Conservation (phyloP, 53 echinoderm and acorn worm genomes). For the Luidia sarsii region DNA sequence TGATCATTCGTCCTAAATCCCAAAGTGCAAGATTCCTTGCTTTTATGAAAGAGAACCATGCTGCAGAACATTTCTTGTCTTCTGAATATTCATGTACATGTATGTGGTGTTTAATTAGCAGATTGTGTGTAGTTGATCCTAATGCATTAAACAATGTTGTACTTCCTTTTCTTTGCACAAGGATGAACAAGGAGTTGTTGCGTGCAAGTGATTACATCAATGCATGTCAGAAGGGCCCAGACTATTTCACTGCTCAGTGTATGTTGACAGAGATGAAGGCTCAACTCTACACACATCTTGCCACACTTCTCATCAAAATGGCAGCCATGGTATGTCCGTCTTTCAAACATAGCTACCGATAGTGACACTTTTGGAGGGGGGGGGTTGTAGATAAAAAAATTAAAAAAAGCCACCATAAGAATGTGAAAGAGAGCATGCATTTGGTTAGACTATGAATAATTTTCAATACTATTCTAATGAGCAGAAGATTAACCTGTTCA, state of each 20-base stretch:
- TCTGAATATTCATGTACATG: too few relatives aligned
- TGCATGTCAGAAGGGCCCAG: slow-evolving; percentile 7
- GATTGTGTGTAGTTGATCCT: not conserved
- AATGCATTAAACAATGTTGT: not conserved
- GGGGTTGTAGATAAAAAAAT: not conserved
- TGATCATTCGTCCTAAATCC: too few relatives aligned
- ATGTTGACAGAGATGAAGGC: slow-evolving; percentile 73
- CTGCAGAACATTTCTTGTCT: too few relatives aligned
- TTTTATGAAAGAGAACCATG: too few relatives aligned
- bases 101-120: not conserved
- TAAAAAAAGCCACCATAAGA: not conserved
- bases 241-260: slow-evolving; percentile 47
- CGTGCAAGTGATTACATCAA: slow-evolving; percentile 66
- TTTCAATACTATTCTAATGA: too few relatives aligned
- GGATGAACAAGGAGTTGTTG: slow-evolving; percentile 69
- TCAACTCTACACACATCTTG: slow-evolving; percentile 79
- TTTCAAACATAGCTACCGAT: too few relatives aligned
- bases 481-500: too few relatives aligned
- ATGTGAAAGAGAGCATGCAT: too few relatives aligned
- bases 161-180: slow-evolving; percentile 1
- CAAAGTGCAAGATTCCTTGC: too few relatives aligned
- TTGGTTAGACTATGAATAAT: too few relatives aligned
- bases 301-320: slow-evolving; percentile 74
- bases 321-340: slow-evolving; percentile 73
- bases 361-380: too few relatives aligned